Evolutionary conservation across 2,797 vertebrate genomes (phyloP).

Genomic region (Argyrosomus regius): DNA sequence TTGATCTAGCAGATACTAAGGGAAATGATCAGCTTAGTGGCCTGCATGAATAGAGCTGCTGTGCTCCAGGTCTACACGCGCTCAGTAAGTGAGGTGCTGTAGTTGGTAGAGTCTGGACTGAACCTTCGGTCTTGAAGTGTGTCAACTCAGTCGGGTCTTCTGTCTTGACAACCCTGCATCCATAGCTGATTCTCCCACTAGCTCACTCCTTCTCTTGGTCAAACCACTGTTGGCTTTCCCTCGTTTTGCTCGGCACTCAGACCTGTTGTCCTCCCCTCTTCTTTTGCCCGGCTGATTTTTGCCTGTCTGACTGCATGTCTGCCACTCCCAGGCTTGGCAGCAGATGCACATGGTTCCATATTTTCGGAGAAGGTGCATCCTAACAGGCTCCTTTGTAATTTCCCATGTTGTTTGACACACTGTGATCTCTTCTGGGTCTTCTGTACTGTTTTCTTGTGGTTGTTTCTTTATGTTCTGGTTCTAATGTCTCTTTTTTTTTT

Average conservation of each 20-base stretch:
- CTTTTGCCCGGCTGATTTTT: constrained; percentile 66
- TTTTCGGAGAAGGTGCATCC: constrained; percentile 77
- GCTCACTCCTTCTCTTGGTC: constrained; percentile 55
- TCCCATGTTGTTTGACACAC: constrained; percentile 60
- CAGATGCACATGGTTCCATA: constrained; percentile 72
- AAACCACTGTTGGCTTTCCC: constrained; percentile 45
- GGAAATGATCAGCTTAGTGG: constrained; percentile 60
- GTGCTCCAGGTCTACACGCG: constrained; percentile 63
- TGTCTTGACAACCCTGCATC: constrained; percentile 64
- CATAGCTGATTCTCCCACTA: constrained; percentile 54
- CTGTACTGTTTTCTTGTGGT: constrained; percentile 53
- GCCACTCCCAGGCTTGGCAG: constrained; percentile 73
- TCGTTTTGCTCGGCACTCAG: constrained; percentile 54
- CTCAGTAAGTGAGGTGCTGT: constrained; percentile 69
- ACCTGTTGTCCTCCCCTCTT: constrained; percentile 29
- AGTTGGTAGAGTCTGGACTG: constrained; percentile 66
- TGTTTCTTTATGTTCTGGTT: constrained; percentile 64
- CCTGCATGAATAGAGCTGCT: constrained; percentile 76
- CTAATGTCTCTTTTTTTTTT: constrained; percentile 65
- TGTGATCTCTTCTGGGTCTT: constrained; percentile 51
- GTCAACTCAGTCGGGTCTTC: constrained; percentile 56
- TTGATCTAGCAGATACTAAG: constrained; percentile 63
- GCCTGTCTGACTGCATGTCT: constrained; percentile 82
- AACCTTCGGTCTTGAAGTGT: constrained; percentile 50
- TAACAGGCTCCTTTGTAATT: constrained; percentile 56